Evolutionary conservation across 1,140 invertebrate species (phyloP).

Genomic region (Dysdera silvatica): DNA sequence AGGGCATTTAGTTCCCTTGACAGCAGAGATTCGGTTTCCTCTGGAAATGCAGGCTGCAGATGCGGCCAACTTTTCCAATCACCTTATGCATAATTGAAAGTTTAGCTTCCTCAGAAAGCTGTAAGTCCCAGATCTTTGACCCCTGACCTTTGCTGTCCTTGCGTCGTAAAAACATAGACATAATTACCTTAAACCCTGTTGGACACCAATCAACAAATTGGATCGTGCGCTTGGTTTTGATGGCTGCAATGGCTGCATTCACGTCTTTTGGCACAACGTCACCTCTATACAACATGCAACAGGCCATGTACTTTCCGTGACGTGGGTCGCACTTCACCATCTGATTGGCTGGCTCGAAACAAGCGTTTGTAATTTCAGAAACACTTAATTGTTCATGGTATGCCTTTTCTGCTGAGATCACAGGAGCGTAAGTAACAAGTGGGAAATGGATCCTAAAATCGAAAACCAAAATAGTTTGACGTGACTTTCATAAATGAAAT

Average conservation of each 20-base stretch:
- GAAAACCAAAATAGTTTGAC: constrained; percentile 30
- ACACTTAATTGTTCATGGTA: constrained; percentile 45
- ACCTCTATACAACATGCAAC: constrained; percentile 46
- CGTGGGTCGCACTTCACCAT: constrained; percentile 18
- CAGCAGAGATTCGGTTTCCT: too few relatives aligned
- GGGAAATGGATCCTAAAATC: constrained; percentile 52
- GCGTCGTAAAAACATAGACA: neutral
- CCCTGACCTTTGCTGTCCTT: too few relatives aligned
- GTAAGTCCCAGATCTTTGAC: too few relatives aligned
- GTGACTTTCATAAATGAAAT: too few relatives aligned
- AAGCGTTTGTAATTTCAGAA: constrained; percentile 28
- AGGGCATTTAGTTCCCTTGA: too few relatives aligned
- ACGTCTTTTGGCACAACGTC: constrained; percentile 71
- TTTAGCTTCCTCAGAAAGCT: too few relatives aligned
- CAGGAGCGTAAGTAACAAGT: constrained; percentile 72
- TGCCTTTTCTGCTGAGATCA: constrained; percentile 77
- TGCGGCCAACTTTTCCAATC: too few relatives aligned
- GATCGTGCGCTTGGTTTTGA: constrained; percentile 66
- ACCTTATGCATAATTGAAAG: too few relatives aligned
- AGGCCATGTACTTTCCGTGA: constrained; percentile 22
- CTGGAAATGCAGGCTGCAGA: too few relatives aligned
- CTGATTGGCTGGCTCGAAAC: constrained; percentile 23
- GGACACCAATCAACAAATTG: constrained; percentile 52
- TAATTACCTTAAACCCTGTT: constrained; percentile 33
- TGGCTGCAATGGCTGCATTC: constrained; percentile 72